A percentile compares a stretch with the other conserved stretches of the same genome.
Conservation (phyloP, 2,888 invertebrate genomes). For the Pseudoips prasinana region DNA sequence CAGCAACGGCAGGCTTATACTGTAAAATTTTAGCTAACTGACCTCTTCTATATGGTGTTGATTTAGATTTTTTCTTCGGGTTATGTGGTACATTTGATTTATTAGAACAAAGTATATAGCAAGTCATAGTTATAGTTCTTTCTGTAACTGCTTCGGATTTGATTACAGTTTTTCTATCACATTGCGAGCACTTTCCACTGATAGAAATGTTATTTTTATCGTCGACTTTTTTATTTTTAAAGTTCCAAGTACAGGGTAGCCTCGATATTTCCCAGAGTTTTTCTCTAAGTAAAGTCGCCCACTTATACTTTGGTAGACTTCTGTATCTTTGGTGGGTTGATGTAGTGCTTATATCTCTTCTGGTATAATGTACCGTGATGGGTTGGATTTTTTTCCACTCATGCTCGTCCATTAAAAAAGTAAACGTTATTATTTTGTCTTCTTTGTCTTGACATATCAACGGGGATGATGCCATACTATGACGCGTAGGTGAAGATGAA, state of each 20-base stretch:
- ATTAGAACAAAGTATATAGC: slow-evolving; percentile 2
- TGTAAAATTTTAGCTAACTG: slow-evolving; percentile 6
- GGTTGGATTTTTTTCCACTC: too few species aligned
- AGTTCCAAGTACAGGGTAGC: slow-evolving; percentile 1
- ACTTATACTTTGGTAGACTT: slow-evolving; percentile 1
- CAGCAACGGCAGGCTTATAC: too few species aligned
- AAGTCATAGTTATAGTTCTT: slow-evolving; percentile 2
- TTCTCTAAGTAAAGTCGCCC: slow-evolving; percentile 1
- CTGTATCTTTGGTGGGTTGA: background rate
- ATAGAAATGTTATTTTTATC: background rate
- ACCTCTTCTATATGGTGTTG: slow-evolving; percentile 2
- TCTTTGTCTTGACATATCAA: background rate
- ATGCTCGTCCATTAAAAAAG: background rate
- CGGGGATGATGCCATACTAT: background rate
- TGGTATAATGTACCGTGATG: background rate
- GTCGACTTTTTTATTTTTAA: slow-evolving; percentile 1
- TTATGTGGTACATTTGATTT: slow-evolving; percentile 3
- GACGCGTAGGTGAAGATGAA: background rate
- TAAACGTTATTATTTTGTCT: background rate
- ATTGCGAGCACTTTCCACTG: slow-evolving; percentile 1
- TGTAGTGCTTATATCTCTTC: background rate
- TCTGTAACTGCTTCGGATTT: background rate
- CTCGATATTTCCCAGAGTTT: background rate
- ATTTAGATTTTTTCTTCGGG: slow-evolving; percentile 2
- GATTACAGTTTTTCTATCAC: background rate